Percentiles rank a stretch among this genome's conserved stretches.
phyloP scores from a whole-genome alignment of 2,888 invertebrate genomes.

The Melieria picta region DNA sequence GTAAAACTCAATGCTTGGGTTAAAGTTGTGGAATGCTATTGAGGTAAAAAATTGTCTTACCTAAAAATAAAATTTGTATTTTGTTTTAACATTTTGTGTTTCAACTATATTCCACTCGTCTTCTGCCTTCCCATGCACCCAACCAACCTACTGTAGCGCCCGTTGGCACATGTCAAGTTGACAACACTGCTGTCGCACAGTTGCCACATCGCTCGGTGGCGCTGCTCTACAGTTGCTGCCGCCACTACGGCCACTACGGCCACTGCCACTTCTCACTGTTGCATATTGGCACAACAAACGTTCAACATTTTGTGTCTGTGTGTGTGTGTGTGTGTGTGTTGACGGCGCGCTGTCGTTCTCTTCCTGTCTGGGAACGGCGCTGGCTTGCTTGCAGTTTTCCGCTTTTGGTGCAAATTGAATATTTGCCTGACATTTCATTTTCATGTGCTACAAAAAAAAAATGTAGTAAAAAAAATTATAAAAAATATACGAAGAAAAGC shows the following conservation, averaged over 20 bases:
- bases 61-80: no score
- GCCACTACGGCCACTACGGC: conserved; percentile 1
- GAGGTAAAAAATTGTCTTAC: no score
- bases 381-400: no score
- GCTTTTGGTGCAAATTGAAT: conserved; percentile 8
- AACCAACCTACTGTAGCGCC: background rate
- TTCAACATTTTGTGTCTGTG: background rate
- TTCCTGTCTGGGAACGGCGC: no score
- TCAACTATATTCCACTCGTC: background rate
- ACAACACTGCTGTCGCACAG: background rate
- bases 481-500: background rate
- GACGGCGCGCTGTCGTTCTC: no score
- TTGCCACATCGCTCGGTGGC: background rate
- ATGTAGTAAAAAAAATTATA: conserved; percentile 4
- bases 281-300: background rate
- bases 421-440: conserved; percentile 15
- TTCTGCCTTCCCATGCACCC: background rate
- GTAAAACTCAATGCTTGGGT: background rate
- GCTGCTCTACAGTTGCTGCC: background rate
- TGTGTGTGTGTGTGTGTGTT: no score
- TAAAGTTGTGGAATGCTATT: no score
- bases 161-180: background rate
- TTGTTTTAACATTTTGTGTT: no score
- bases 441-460: background rate
- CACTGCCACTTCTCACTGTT: background rate